Conservation (phyloP, 2,113 vertebrate species). For the Heterochromis multidens region DNA sequence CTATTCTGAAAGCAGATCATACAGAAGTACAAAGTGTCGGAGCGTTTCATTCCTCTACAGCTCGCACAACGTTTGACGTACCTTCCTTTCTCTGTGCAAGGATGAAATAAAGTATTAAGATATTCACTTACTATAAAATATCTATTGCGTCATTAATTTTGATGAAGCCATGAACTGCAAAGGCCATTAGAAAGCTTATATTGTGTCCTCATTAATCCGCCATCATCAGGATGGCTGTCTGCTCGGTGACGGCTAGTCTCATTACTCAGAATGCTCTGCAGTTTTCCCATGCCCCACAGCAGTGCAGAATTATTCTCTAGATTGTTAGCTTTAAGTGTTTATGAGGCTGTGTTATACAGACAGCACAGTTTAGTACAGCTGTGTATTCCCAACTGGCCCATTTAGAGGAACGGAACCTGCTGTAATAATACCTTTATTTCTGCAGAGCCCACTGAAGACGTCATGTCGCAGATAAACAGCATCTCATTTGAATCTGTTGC, state of each 20-base stretch:
- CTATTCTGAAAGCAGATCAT: not conserved
- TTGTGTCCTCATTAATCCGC: conserved; percentile 77
- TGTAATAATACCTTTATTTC: conserved; percentile 57
- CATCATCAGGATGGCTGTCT: conserved; percentile 47
- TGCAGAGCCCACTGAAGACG: conserved; percentile 1
- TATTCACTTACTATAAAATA: conserved; percentile 79
- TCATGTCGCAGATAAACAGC: conserved; percentile 31
- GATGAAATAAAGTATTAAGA: conserved; percentile 76
- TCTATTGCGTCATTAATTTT: conserved; percentile 81
- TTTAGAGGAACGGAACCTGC: conserved; percentile 49
- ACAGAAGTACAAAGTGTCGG: conserved; percentile 29
- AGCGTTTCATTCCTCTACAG: conserved; percentile 24
- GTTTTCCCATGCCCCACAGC: conserved; percentile 63
- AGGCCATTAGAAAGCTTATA: conserved; percentile 76
- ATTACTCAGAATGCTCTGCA: conserved; percentile 60
- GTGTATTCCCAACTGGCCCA: conserved; percentile 57
- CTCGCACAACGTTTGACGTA: conserved; percentile 38
- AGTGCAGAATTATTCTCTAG: conserved; percentile 53
- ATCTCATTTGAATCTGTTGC: conserved; percentile 3
- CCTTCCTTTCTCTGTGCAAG: conserved; percentile 55
- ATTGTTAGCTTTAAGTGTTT: conserved; percentile 77
- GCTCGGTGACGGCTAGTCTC: conserved; percentile 58
- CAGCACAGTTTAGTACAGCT: conserved; percentile 59
- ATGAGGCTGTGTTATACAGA: conserved; percentile 47
- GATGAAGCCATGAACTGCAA: conserved; percentile 75